phyloP scores from a whole-genome alignment of 2,113 vertebrate species.

The Rhea pennata region DNA sequence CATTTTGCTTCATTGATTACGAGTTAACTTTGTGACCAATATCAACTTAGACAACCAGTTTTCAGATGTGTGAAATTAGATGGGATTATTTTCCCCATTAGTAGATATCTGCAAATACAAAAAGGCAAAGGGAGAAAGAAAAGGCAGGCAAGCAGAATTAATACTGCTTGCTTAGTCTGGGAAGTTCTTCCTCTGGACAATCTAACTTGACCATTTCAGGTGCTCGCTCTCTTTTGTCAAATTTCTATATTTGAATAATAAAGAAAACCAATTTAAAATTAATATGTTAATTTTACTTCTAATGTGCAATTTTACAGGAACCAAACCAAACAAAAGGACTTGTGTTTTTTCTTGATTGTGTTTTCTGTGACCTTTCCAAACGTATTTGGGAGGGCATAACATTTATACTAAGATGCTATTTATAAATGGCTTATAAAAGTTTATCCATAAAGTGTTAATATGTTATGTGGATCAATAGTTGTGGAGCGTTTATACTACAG shows the following conservation, averaged over 20 bases:
- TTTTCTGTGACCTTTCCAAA: neutral
- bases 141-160: neutral
- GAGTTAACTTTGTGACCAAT: neutral
- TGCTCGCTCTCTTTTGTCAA: neutral
- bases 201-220: neutral
- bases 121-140: neutral
- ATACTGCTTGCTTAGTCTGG: neutral
- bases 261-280: neutral
- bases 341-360: neutral
- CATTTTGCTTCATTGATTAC: neutral
- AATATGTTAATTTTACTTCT: neutral
- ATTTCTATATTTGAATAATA: neutral
- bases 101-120: neutral
- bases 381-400: neutral
- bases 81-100: neutral
- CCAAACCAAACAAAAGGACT: neutral
- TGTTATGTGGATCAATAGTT: neutral
- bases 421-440: slow-evolving; percentile 10
- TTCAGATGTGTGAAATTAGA: neutral
- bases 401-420: neutral
- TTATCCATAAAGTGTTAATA: neutral
- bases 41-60: neutral
- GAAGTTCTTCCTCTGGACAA: neutral
- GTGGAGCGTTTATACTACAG: neutral
- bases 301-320: neutral